Conservation (phyloP, 2,888 invertebrate species). For the Steinernema scapterisci region DNA sequence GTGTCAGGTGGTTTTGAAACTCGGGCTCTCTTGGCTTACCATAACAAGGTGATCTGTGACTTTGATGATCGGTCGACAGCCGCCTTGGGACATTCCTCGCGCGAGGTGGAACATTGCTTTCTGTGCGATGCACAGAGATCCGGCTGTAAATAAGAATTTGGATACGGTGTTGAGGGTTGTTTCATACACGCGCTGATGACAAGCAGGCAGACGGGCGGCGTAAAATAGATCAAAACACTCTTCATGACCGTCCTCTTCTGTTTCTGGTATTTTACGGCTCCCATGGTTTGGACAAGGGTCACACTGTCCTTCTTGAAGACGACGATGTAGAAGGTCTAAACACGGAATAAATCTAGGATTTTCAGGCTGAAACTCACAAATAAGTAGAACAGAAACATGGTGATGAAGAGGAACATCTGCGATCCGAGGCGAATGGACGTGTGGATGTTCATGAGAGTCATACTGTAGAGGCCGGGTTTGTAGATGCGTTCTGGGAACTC, state of each 20-base stretch:
- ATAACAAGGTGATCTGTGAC: slow-evolving; percentile 24
- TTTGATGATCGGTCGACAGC: background rate
- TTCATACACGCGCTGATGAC: background rate
- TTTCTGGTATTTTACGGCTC: background rate
- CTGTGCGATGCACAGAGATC: background rate
- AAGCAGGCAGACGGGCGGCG: background rate
- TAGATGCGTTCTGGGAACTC: slow-evolving; percentile 14
- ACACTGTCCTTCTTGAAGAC: slow-evolving; percentile 4
- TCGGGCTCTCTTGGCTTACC: background rate
- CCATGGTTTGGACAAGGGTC: background rate
- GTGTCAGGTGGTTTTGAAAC: too few relatives aligned
- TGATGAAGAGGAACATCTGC: slow-evolving; percentile 19
- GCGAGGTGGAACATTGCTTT: slow-evolving; percentile 1
- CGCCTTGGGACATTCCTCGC: background rate
- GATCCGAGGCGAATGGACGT: background rate
- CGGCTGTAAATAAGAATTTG: background rate
- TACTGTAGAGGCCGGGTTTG: slow-evolving; percentile 23
- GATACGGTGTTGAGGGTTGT: background rate
- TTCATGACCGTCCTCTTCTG: slow-evolving; percentile 3
- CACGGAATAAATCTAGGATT: background rate
- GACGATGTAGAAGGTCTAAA: slow-evolving; percentile 7
- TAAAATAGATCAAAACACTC: slow-evolving; percentile 18
- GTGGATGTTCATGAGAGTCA: background rate
- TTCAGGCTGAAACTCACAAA: background rate
- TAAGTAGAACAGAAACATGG: slow-evolving; percentile 19